Percentiles rank a stretch among this genome's conserved stretches.
These are phyloP conservation scores for Zhuqinia jingwanae DNA, from an alignment of 2,888 invertebrate genomes.

Conservation along the genomic window DNA sequence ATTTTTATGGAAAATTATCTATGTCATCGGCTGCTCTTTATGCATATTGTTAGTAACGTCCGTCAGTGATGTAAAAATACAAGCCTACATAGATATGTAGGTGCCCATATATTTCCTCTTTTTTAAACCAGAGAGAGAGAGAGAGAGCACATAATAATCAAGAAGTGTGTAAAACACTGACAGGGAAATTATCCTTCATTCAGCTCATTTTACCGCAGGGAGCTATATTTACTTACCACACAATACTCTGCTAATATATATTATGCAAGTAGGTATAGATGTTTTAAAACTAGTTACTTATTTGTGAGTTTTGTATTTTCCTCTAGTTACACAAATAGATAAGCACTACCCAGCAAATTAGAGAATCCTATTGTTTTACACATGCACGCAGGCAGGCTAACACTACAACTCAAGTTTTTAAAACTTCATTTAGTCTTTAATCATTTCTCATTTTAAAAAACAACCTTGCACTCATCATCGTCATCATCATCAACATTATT, in stretches of 20 bases:
- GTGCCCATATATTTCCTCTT: too few species aligned
- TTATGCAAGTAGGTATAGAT: too few species aligned
- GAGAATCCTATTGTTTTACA: neutral
- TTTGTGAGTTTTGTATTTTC: too few species aligned
- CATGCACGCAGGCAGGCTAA: too few species aligned
- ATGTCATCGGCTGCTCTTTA: slow-evolving; percentile 8
- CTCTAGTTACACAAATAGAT: too few species aligned
- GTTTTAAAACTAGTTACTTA: too few species aligned
- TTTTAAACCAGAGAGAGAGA: too few species aligned
- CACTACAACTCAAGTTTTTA: neutral
- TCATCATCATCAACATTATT: slow-evolving; percentile 10
- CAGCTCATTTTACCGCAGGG: neutral
- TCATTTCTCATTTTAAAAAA: slow-evolving; percentile 41
- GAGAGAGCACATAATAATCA: neutral
- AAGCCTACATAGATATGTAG: too few species aligned
- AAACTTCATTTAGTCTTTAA: slow-evolving; percentile 34
- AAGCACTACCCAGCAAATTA: too few species aligned
- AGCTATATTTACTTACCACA: neutral
- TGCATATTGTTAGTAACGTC: too few species aligned
- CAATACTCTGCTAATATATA: neutral
- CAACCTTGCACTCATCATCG: slow-evolving; percentile 32
- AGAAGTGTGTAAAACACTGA: slow-evolving; percentile 12
- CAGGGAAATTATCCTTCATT: neutral
- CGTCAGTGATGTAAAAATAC: too few species aligned
- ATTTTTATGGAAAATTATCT: neutral